Evolutionary conservation across 2,888 invertebrate genomes (phyloP).

Genomic region (Xylophagus ater): DNA sequence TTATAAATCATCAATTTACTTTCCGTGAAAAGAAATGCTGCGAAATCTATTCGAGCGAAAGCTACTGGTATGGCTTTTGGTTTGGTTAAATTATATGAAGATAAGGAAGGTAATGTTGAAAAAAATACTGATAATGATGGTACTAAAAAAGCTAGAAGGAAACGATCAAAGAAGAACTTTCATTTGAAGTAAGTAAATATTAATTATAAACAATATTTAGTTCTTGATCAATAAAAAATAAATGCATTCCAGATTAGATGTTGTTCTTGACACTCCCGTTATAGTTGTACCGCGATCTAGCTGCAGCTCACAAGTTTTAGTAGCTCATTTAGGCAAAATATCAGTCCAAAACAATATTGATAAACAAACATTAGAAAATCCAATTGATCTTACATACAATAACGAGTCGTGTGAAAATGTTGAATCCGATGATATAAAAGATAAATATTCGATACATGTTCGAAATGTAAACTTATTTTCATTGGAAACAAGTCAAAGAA

Average conservation of each 20-base stretch:
- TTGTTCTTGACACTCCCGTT: slow-evolving; percentile 83
- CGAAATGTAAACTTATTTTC: slow-evolving; percentile 82
- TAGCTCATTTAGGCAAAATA: slow-evolving; percentile 87
- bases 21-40: slow-evolving; percentile 50
- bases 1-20: slow-evolving; percentile 1
- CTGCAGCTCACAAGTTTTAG: slow-evolving; percentile 70
- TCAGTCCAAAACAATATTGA: slow-evolving; percentile 45
- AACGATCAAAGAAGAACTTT: no score
- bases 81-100: slow-evolving; percentile 51
- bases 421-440: no score
- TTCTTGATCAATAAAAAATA: no score
- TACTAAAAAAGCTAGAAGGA: no score
- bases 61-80: slow-evolving; percentile 91
- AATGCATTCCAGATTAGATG: slow-evolving; percentile 52
- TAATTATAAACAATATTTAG: no score
- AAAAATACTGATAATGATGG: no score
- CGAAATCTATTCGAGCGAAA: slow-evolving; percentile 75
- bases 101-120: not conserved
- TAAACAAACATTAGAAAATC: no score
- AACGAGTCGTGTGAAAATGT: no score
- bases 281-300: slow-evolving; percentile 73
- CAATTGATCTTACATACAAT: no score
- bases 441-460: slow-evolving; percentile 56
- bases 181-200: no score
- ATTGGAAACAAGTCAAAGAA: slow-evolving; percentile 47